These are phyloP conservation scores for Hymenopus coronatus DNA, from an alignment of 2,888 invertebrate genomes.

Conservation along the genomic window DNA sequence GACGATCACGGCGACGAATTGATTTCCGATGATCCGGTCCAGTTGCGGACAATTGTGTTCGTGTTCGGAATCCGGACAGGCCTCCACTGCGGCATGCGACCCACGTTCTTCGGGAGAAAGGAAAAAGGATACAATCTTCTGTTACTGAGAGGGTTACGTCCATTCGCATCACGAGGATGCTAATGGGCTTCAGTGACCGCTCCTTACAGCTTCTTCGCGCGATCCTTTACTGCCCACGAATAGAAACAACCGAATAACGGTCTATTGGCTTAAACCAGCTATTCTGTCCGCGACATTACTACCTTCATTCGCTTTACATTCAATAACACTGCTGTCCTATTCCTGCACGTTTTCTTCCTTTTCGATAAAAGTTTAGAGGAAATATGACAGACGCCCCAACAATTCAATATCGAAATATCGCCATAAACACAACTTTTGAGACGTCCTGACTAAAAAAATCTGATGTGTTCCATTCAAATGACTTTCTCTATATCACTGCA, in stretches of 20 bases:
- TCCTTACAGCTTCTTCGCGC: not conserved
- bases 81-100: not conserved
- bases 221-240: not conserved
- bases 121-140: not conserved
- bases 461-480: too few relatives aligned
- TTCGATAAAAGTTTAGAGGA: too few relatives aligned
- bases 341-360: not conserved
- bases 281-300: not conserved
- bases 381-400: too few relatives aligned
- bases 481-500: too few relatives aligned
- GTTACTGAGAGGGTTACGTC: not conserved
- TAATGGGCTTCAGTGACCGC: not conserved
- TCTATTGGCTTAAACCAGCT: not conserved
- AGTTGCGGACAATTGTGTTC: slow-evolving; percentile 1
- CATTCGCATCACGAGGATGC: not conserved
- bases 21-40: slow-evolving; percentile 5
- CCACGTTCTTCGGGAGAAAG: not conserved
- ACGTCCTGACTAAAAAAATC: too few relatives aligned
- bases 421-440: too few relatives aligned
- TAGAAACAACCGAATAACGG: not conserved
- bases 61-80: not conserved
- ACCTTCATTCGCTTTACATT: not conserved
- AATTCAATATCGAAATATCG: too few relatives aligned
- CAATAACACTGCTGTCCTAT: not conserved
- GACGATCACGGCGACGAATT: not conserved